Evolutionary conservation across 2,888 invertebrate genomes (phyloP), one percentile per base, ranked within the genome.

Genomic region (Dasysyrphus tricinctus): DNA sequence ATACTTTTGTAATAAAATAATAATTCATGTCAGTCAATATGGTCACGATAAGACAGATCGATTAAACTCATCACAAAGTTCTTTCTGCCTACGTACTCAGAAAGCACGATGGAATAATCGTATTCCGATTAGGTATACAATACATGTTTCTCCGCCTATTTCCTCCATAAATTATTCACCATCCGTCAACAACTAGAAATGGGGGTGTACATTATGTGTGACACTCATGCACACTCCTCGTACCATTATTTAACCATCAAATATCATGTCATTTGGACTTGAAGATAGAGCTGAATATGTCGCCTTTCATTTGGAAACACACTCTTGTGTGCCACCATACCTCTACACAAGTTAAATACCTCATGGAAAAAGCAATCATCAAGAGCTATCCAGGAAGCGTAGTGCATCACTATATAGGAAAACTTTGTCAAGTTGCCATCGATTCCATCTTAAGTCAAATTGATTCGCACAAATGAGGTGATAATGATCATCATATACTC

Each of bases 181-280:
- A 69, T 54, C 54, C 39, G n/a, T 69, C 69, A 69, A n/a, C 69
- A 69, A 29, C 19, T 16, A n/a, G 39, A 69, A 39, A 69, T 54
- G 54, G 54, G 54, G 51, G 34, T 54, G 19, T 67, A 49, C 14
- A 69, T 39, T 51, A 24, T 24, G 24, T 69, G 39, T 54, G 37
- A 37, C 69, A 54, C 29, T 51, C 51, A 16, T 24, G 69, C 24
- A 39, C 67, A 51, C 67, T 16, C 37, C 37, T 57, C 32, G 63
- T 65, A 39, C 49, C 57, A 81, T 81, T 81, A 76, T 65, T 72
- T 76, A 49, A 65, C 65, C 75, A 80, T 81, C 76, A 76, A 65
- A 81, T 76, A 57, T 76, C 49, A 70, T 81, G 76, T 76, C 76
- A 69, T 69, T 70, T 69, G 61, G 57, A 69, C 32, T 61, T 80